A percentile compares a stretch with the other conserved stretches of the same genome.
phyloP scores from a whole-genome alignment of 1,140 invertebrate species.

The Tribolium madens region DNA sequence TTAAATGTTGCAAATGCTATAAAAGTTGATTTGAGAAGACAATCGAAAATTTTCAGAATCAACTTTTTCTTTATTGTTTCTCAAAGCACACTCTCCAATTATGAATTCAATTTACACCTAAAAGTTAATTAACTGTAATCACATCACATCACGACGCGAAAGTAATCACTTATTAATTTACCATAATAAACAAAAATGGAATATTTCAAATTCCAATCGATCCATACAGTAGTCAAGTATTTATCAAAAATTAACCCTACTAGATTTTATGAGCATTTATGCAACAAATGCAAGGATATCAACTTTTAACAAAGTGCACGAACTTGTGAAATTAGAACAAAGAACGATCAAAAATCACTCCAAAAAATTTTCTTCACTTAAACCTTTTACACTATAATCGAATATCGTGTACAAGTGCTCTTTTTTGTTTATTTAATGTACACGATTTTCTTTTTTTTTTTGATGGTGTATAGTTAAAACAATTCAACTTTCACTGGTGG shows the following conservation, averaged over 20 bases:
- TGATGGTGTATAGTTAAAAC: background rate
- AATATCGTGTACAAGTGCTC: background rate
- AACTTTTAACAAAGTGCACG: conserved; percentile 35
- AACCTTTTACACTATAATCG: background rate
- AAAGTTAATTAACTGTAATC: background rate
- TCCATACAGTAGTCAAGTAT: background rate
- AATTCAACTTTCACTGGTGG: background rate
- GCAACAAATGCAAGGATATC: conserved; percentile 27
- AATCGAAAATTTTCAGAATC: background rate
- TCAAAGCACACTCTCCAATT: background rate
- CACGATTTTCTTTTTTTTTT: background rate
- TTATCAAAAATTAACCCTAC: conserved; percentile 4
- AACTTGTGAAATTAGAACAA: conserved; percentile 33
- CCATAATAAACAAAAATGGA: background rate
- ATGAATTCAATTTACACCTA: no score
- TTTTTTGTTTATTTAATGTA: background rate
- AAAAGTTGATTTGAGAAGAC: background rate
- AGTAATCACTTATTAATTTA: background rate
- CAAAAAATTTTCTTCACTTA: background rate
- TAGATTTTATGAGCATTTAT: background rate
- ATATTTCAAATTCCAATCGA: background rate
- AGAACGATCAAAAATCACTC: background rate
- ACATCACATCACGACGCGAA: background rate
- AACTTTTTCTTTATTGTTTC: background rate
- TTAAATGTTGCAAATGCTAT: background rate